phyloP scores from a whole-genome alignment of 2,888 invertebrate genomes.

The Nasonia oneida region DNA sequence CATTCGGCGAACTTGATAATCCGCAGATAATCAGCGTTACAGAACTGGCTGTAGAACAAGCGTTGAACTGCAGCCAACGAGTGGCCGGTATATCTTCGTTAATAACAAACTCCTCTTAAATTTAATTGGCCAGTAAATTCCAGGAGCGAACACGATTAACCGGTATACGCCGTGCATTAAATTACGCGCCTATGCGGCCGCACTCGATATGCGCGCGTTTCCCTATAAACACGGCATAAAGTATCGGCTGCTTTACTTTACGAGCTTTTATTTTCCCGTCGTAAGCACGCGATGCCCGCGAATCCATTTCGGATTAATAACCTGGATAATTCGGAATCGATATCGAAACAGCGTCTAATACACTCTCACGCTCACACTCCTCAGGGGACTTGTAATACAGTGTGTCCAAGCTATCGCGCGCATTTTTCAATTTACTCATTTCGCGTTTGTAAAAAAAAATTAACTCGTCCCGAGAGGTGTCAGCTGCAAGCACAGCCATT shows the following conservation, averaged over 20 bases:
- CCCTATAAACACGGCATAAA: background rate
- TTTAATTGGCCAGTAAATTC: slow-evolving; percentile 50
- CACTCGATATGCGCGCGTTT: background rate
- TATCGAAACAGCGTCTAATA: no score
- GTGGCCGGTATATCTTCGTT: slow-evolving; percentile 41
- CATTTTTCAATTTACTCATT: slow-evolving; percentile 38
- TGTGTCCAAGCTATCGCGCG: background rate
- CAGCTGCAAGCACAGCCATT: slow-evolving; percentile 4
- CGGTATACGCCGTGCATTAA: background rate
- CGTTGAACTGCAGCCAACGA: slow-evolving; percentile 25
- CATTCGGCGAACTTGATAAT: slow-evolving; percentile 19
- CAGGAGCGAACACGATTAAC: slow-evolving; percentile 29
- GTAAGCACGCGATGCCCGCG: no score
- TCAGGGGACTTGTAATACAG: background rate
- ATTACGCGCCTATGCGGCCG: background rate
- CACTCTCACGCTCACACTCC: no score
- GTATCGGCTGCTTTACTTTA: slow-evolving; percentile 3
- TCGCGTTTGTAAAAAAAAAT: background rate
- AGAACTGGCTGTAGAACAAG: background rate
- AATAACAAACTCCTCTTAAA: slow-evolving; percentile 47
- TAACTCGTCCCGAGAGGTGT: background rate
- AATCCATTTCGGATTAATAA: no score
- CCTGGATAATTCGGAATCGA: no score
- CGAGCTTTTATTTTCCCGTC: background rate
- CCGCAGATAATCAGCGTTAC: slow-evolving; percentile 19